These are phyloP conservation scores for Carduelis carduelis DNA, from an alignment of 2,797 vertebrate genomes.

Conservation along the genomic window DNA sequence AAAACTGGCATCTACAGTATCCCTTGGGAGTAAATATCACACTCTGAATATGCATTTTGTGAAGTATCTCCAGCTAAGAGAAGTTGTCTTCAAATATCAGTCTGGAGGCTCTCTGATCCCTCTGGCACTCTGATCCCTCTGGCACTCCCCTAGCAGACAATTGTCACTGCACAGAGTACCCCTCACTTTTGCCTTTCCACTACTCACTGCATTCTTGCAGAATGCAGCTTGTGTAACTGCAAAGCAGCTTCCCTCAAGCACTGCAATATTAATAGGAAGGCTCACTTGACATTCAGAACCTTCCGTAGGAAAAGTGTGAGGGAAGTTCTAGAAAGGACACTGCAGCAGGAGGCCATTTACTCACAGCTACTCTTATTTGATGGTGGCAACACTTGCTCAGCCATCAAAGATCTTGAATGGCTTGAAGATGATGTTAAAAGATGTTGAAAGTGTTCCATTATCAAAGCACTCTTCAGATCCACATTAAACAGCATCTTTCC, in stretches of 20 bases:
- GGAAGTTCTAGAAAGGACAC: background rate
- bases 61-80: background rate
- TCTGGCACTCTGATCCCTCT: background rate
- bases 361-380: background rate
- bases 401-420: background rate
- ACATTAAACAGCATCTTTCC: background rate
- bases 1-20: background rate
- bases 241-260: background rate
- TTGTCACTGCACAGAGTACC: background rate
- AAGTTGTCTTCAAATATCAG: background rate
- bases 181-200: background rate
- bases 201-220: background rate
- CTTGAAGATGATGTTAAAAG: background rate
- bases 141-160: background rate
- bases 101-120: background rate
- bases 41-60: background rate
- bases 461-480: background rate
- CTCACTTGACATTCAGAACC: background rate
- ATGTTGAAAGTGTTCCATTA: background rate
- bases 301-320: background rate
- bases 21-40: background rate
- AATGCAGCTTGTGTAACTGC: background rate
- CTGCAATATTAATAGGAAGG: background rate
- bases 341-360: background rate
- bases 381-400: background rate